These are phyloP conservation scores for Athene noctua DNA, from an alignment of 2,113 vertebrate species.

Conservation along the genomic window DNA sequence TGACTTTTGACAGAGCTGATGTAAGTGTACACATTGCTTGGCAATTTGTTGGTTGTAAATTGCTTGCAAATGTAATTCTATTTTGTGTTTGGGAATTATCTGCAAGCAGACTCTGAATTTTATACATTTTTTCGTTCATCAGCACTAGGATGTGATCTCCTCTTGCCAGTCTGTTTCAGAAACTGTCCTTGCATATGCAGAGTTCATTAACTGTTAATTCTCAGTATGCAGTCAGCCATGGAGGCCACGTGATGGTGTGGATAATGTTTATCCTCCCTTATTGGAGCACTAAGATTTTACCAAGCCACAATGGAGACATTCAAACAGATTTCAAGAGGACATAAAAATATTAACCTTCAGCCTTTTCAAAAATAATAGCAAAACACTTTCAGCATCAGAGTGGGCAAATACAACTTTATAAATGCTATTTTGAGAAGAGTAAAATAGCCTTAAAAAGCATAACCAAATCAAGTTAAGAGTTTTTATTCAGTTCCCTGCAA, in stretches of 20 bases:
- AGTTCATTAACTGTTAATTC: slow-evolving; percentile 18
- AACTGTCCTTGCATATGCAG: background rate
- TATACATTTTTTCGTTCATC: background rate
- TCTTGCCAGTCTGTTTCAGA: background rate
- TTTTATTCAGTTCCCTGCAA: background rate
- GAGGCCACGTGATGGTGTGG: background rate
- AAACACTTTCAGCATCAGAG: rapidly evolving
- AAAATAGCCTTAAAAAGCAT: background rate
- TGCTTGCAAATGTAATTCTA: background rate
- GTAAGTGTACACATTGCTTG: background rate
- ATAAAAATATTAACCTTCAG: background rate
- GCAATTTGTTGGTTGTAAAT: background rate
- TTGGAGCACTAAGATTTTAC: background rate
- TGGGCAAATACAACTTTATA: background rate
- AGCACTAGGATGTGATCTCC: background rate
- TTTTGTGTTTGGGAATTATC: background rate
- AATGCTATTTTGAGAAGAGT: background rate
- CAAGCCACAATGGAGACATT: background rate
- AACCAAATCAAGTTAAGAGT: background rate
- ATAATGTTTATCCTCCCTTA: background rate
- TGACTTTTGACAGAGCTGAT: background rate
- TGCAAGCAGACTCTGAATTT: background rate
- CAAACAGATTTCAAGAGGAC: background rate
- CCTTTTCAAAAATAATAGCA: background rate
- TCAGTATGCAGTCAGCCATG: background rate